Evolutionary conservation across 2,797 vertebrate species (phyloP), one percentile per base, ranked within the genome.

Genomic region (Rhabdomys pumilio): DNA sequence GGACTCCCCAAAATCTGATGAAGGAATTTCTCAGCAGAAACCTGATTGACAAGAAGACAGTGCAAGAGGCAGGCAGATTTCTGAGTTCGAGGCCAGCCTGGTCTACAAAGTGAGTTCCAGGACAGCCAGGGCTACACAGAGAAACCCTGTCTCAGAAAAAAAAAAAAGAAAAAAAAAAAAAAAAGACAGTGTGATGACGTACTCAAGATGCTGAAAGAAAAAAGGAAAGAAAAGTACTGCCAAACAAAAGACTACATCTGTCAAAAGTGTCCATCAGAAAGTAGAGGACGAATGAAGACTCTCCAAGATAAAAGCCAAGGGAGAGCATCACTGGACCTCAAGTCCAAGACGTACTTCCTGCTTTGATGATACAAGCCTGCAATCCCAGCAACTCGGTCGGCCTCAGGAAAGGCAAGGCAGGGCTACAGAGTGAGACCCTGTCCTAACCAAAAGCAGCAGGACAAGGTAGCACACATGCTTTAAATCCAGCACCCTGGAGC

Each of bases 1-100:
- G 59, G 38, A 76, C 24, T 26, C 72, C 29, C 6, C 47, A 69
- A 79, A 61, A 67, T 26, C 86, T 73, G 55, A 87, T 26, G 53
- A 65, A 20, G 41, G 12, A 86, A 44, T 73, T 83, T 94, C 67
- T 79, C 55, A 81, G 34, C 63, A 91, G 83, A 96, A 91, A 95
- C 19, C 19, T n/a, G 67, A 75, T 4, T 88, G 76, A 13, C n/a
- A 50, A 87, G 41, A 79, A 53, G 22, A 44, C 44, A 44, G 44
- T 44, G 44, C 44, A 44, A 44, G 44, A 44, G 44, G 44, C 44
- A 44, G 44, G 44, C 6, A 6, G 44, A 44, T 44, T 44, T 44
- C 44, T 44, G 44, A 44, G 44, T 44, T 44, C 44, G 44, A 44
- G 44, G 44, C 44, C 6, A 6, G 44, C 44, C 44, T 44, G 44